phyloP scores from a whole-genome alignment of 2,888 invertebrate genomes.

The Drosophila parthenogenetica region DNA sequence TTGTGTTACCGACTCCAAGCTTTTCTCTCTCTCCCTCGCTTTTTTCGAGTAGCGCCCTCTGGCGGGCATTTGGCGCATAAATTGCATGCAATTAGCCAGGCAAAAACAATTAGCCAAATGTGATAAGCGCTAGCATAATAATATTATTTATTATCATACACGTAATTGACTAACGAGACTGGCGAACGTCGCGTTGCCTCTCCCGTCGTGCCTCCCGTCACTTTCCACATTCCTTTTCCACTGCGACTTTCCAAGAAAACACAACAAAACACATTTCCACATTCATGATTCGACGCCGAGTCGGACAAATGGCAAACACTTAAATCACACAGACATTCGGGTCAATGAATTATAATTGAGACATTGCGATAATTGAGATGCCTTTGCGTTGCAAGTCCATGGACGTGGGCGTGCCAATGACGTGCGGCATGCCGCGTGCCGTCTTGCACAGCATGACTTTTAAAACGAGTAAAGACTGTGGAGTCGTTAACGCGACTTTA shows the following conservation, averaged over 20 bases:
- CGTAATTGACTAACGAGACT: constrained; percentile 50
- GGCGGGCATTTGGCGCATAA: constrained; percentile 31
- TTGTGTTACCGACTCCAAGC: constrained; percentile 27
- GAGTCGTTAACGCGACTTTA: background rate
- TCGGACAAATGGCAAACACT: constrained; percentile 36
- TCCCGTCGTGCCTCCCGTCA: background rate
- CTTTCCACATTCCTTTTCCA: background rate
- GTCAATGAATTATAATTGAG: constrained; percentile 57
- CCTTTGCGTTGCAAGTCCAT: constrained; percentile 23
- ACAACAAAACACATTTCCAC: background rate
- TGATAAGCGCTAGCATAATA: constrained; percentile 63
- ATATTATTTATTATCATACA: constrained; percentile 57
- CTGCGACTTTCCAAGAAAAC: background rate
- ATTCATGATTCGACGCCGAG: background rate
- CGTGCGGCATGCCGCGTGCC: constrained; percentile 8
- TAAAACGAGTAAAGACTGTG: background rate
- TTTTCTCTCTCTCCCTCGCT: background rate
- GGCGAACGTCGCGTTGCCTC: no score
- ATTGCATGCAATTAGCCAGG: constrained; percentile 73
- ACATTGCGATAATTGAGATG: constrained; percentile 45
- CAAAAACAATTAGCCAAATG: constrained; percentile 73
- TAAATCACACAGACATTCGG: constrained; percentile 32
- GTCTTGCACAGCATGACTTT: constrained; percentile 7
- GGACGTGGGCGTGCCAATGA: constrained; percentile 22
- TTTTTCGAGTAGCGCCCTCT: constrained; percentile 14